These are phyloP conservation scores for Napeogenes sylphis DNA, from an alignment of 2,888 invertebrate genomes.

Conservation along the genomic window DNA sequence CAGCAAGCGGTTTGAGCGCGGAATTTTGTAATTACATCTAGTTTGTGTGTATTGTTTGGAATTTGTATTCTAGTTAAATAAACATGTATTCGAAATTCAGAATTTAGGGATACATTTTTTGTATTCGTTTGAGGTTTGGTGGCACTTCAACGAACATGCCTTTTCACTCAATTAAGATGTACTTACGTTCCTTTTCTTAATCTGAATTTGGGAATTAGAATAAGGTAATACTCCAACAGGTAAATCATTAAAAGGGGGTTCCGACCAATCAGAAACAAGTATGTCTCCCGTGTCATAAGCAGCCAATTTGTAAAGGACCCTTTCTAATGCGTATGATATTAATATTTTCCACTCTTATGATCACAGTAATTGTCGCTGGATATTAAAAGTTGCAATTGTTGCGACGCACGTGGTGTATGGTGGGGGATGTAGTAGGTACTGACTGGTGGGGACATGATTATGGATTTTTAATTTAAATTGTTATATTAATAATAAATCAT, in stretches of 20 bases:
- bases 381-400: constrained; percentile 63
- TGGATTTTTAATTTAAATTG: constrained; percentile 33
- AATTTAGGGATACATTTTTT: not conserved
- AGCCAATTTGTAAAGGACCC: constrained; percentile 57
- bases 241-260: constrained; percentile 37
- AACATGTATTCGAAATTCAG: too few species aligned
- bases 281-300: constrained; percentile 44
- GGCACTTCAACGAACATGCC: not conserved
- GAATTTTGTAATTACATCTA: not conserved
- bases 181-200: constrained; percentile 21
- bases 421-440: constrained; percentile 27
- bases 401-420: constrained; percentile 50
- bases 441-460: constrained; percentile 36
- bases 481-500: not conserved
- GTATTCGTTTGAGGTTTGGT: not conserved
- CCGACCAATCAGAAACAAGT: constrained; percentile 34
- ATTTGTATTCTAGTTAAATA: too few species aligned
- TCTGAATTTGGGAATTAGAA: constrained; percentile 32
- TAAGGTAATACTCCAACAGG: constrained; percentile 32
- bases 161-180: constrained; percentile 27
- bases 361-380: constrained; percentile 63
- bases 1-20: not conserved
- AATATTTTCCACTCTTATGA: constrained; percentile 69
- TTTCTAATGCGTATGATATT: constrained; percentile 48
- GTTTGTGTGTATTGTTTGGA: constrained; percentile 1